These are phyloP conservation scores for Glyptemys insculpta DNA, from an alignment of 2,797 vertebrate genomes.

Conservation along the genomic window DNA sequence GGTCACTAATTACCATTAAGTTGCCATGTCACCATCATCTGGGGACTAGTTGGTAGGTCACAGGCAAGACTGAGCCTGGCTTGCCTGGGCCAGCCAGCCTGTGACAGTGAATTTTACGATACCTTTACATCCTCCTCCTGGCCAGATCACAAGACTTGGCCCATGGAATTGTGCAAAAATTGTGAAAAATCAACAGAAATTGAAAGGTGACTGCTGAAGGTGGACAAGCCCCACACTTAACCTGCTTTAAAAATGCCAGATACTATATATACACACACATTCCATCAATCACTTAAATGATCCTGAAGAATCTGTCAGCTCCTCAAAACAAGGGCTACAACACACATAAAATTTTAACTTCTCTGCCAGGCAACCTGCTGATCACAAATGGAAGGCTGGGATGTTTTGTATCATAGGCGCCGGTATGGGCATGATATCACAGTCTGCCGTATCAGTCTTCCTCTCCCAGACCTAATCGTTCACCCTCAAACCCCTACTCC, in stretches of 20 bases:
- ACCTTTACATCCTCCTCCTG: not conserved
- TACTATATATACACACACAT: not conserved
- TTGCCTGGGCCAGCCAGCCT: no score
- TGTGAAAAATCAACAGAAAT: not conserved
- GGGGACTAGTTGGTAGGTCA: not conserved
- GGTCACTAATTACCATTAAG: not conserved
- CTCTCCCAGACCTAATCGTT: not conserved
- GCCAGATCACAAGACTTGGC: not conserved
- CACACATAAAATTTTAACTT: not conserved
- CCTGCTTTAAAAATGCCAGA: not conserved
- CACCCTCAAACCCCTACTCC: not conserved
- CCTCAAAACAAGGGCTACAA: not conserved
- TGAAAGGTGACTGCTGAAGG: rapidly evolving
- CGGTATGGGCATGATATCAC: not conserved
- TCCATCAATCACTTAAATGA: not conserved
- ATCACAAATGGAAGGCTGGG: not conserved
- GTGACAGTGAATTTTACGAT: not conserved
- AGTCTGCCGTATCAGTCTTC: not conserved
- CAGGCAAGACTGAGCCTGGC: not conserved
- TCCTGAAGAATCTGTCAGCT: not conserved
- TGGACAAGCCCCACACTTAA: not conserved
- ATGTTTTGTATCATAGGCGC: not conserved
- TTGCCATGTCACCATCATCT: not conserved
- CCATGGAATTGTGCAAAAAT: not conserved
- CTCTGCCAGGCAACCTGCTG: not conserved